Evolutionary conservation across 1,140 invertebrate genomes (phyloP).

Genomic region (Nebria ingens): DNA sequence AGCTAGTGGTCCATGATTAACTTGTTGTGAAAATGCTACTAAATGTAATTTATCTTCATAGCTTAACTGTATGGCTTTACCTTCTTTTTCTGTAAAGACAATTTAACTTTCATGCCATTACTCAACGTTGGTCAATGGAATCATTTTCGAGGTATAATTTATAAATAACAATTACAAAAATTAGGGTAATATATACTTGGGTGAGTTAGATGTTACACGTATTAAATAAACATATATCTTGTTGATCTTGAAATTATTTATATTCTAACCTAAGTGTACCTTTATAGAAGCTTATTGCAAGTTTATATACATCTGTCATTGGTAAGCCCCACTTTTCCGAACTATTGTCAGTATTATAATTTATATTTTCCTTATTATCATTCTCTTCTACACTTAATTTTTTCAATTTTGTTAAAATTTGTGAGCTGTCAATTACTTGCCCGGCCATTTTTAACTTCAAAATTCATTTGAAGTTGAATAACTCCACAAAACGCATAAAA

Average conservation of each 20-base stretch:
- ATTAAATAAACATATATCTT: conserved; percentile 12
- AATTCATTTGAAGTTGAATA: neutral
- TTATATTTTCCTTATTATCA: neutral
- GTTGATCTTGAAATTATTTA: neutral
- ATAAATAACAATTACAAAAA: conserved; percentile 12
- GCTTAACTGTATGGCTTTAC: conserved; percentile 86
- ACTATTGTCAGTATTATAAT: neutral
- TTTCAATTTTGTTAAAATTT: conserved; percentile 22
- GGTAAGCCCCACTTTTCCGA: conserved; percentile 11
- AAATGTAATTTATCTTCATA: conserved; percentile 89
- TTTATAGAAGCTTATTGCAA: conserved; percentile 81
- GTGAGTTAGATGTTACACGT: conserved; percentile 10
- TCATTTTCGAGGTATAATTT: too few species aligned
- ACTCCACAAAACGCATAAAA: neutral
- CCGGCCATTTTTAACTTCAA: conserved; percentile 22
- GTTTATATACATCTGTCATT: conserved; percentile 63
- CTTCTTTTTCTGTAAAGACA: conserved; percentile 81
- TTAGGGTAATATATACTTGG: conserved; percentile 8
- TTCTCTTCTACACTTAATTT: conserved; percentile 19
- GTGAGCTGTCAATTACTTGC: conserved; percentile 18
- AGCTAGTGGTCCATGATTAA: conserved; percentile 73
- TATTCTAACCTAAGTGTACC: conserved; percentile 42
- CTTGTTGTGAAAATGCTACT: conserved; percentile 87
- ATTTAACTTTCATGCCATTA: neutral
- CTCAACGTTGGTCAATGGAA: too few species aligned